Evolutionary conservation across 2,797 vertebrate species (phyloP).

Genomic region (Adrianichthys oophorus): DNA sequence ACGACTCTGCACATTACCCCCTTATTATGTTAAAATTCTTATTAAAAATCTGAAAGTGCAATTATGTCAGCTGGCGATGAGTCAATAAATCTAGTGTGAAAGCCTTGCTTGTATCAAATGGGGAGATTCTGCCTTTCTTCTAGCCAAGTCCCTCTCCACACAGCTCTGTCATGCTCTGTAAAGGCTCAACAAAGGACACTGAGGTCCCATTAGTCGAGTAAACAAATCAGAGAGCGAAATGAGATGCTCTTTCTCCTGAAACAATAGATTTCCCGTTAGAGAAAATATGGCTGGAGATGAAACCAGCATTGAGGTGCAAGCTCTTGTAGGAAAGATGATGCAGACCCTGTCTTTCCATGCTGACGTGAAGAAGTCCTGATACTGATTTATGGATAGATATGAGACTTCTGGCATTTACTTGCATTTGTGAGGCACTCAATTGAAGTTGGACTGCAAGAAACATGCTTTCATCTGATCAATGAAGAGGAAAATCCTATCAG

Average conservation of each 20-base stretch:
- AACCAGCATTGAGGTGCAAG: constrained; percentile 62
- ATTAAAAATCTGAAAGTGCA: constrained; percentile 81
- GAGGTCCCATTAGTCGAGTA: constrained; percentile 72
- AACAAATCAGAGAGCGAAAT: constrained; percentile 74
- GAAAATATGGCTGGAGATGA: constrained; percentile 67
- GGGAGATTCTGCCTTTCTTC: constrained; percentile 62
- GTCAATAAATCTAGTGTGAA: constrained; percentile 76
- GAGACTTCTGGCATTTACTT: constrained; percentile 51
- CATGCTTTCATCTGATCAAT: constrained; percentile 36
- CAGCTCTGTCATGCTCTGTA: constrained; percentile 66
- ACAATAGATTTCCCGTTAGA: constrained; percentile 71
- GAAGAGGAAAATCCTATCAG: constrained; percentile 48
- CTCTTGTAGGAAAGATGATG: constrained; percentile 57
- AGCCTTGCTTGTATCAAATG: constrained; percentile 71
- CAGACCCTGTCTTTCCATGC: constrained; percentile 33
- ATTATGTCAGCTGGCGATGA: constrained; percentile 78
- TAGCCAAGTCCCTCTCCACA: constrained; percentile 52
- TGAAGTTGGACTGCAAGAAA: constrained; percentile 38
- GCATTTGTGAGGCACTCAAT: constrained; percentile 31
- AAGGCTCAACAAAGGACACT: constrained; percentile 70
- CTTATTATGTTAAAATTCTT: constrained; percentile 78
- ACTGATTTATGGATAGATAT: constrained; percentile 56
- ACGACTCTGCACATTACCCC: constrained; percentile 71
- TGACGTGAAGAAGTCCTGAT: constrained; percentile 49
- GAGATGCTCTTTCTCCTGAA: constrained; percentile 72